These are phyloP conservation scores for Nyctibius grandis DNA, from an alignment of 2,797 vertebrate species.

Conservation along the genomic window DNA sequence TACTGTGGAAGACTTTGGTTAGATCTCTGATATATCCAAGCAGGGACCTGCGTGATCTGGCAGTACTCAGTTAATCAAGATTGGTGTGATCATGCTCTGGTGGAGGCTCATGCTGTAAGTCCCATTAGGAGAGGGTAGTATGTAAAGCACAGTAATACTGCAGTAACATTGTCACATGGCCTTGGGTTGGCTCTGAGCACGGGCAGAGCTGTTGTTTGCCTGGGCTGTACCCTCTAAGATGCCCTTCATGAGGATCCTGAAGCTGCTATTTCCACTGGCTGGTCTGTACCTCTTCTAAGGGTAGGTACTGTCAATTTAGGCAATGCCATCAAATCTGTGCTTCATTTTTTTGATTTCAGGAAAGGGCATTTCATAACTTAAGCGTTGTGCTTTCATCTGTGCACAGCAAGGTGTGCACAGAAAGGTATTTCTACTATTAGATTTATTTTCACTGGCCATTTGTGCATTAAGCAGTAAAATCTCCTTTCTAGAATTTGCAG, in stretches of 20 bases:
- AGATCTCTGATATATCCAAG: neutral
- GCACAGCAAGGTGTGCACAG: neutral
- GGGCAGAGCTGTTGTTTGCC: neutral
- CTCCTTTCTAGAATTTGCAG: neutral
- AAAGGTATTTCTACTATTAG: neutral
- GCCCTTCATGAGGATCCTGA: neutral
- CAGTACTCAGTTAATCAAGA: neutral
- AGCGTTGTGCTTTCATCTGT: neutral
- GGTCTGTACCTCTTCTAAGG: neutral
- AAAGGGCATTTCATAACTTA: neutral
- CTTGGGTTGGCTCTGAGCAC: neutral
- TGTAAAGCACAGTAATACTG: neutral
- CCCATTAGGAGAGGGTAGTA: no score
- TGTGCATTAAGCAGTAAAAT: neutral
- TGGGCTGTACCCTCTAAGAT: neutral
- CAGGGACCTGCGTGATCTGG: neutral
- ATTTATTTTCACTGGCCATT: neutral
- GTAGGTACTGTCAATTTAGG: neutral
- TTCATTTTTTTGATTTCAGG: neutral
- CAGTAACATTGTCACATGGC: fast-evolving
- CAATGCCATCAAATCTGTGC: neutral
- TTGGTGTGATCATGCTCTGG: fast-evolving
- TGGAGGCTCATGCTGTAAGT: neutral
- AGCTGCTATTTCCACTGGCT: neutral
- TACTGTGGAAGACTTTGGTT: neutral